Evolutionary conservation across 2,113 vertebrate genomes (phyloP).

Genomic region (Lasiurus borealis): DNA sequence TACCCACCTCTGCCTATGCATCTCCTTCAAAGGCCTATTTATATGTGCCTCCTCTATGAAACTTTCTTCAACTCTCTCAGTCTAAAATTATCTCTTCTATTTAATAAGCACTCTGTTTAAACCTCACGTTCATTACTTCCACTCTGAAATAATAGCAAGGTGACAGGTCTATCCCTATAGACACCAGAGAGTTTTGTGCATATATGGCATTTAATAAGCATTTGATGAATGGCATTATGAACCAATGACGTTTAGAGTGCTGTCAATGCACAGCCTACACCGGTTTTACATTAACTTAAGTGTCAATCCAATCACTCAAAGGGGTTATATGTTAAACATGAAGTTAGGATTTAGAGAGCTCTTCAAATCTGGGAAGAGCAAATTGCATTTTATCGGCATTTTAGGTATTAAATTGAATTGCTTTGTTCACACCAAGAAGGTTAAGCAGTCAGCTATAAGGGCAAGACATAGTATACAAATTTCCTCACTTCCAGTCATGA

Average conservation of each 20-base stretch:
- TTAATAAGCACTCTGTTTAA: conserved; percentile 31
- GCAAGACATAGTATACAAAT: not conserved
- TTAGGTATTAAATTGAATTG: conserved; percentile 46
- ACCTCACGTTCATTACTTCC: not conserved
- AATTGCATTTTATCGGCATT: conserved; percentile 53
- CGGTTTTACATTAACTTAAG: conserved; percentile 45
- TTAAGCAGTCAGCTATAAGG: conserved; percentile 15
- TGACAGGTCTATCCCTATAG: not conserved
- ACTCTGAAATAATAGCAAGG: conserved; percentile 47
- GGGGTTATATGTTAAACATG: conserved; percentile 41
- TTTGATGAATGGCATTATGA: not conserved
- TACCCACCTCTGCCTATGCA: not conserved
- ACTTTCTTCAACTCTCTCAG: not conserved
- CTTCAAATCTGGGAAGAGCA: conserved; percentile 60
- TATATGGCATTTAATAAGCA: not conserved
- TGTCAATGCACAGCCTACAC: not conserved
- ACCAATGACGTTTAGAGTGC: not conserved
- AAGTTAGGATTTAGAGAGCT: conserved; percentile 38
- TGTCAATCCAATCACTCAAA: not conserved
- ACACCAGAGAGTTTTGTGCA: not conserved
- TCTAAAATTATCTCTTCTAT: conserved; percentile 21
- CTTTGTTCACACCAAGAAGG: conserved; percentile 3
- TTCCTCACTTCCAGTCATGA: not conserved
- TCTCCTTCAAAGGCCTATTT: not conserved
- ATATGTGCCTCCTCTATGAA: not conserved